These are phyloP conservation scores for Sinhomidia bicolor DNA, from an alignment of 2,888 invertebrate species.

Conservation along the genomic window DNA sequence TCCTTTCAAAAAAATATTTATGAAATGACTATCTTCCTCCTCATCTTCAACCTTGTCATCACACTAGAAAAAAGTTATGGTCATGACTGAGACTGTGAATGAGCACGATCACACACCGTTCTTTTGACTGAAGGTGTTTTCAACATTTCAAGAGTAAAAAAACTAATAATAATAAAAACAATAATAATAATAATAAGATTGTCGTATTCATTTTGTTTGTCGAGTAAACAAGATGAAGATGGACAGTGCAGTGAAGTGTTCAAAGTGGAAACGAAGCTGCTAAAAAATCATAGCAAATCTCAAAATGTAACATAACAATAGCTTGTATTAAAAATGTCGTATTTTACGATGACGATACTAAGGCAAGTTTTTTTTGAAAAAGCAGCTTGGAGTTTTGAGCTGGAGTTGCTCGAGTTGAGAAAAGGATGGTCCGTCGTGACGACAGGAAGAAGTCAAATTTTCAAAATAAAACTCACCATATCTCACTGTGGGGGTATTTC, in stretches of 20 bases:
- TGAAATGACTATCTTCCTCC: constrained; percentile 63
- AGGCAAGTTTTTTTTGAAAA: constrained; percentile 8
- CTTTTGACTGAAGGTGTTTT: constrained; percentile 46
- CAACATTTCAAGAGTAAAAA: constrained; percentile 47
- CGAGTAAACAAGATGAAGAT: constrained; percentile 34
- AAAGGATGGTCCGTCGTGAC: constrained; percentile 65
- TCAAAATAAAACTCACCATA: constrained; percentile 41
- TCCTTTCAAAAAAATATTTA: constrained; percentile 53
- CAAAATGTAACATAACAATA: background rate
- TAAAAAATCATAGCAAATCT: constrained; percentile 13
- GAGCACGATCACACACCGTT: constrained; percentile 36
- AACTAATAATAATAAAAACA: constrained; percentile 43
- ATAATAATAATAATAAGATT: constrained; percentile 32
- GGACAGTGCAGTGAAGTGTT: background rate
- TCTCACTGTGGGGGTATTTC: constrained; percentile 39
- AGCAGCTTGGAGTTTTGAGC: background rate
- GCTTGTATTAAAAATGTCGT: constrained; percentile 1
- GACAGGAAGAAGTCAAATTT: constrained; percentile 66
- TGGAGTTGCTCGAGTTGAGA: constrained; percentile 15
- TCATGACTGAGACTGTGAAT: constrained; percentile 60
- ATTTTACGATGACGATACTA: constrained; percentile 1
- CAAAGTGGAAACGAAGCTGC: no score
- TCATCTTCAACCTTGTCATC: constrained; percentile 66
- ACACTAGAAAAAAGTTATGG: constrained; percentile 53
- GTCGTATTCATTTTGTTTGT: constrained; percentile 10